A percentile compares a stretch with the other conserved stretches of the same genome.
Evolutionary conservation across 2,113 vertebrate genomes (phyloP).

Genomic region (Amblyopsis rosae): DNA sequence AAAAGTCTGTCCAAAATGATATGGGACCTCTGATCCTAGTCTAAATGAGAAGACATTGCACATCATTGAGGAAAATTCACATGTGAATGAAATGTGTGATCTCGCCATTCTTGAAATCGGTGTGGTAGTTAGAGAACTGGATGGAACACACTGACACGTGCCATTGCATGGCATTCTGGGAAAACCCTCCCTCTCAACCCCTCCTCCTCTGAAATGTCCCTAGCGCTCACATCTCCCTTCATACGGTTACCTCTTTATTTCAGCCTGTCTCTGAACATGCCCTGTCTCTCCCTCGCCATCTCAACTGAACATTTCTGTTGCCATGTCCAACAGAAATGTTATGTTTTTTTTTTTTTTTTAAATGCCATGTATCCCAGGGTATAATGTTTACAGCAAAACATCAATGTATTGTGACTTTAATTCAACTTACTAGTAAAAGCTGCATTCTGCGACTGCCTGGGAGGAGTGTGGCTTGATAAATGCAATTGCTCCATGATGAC

Average conservation of each 20-base stretch:
- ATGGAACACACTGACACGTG: conserved; percentile 74
- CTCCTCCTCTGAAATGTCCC: conserved; percentile 1
- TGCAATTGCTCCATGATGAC: no score
- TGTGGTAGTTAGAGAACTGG: conserved; percentile 24
- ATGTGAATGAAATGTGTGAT: conserved; percentile 50
- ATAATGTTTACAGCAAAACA: no score
- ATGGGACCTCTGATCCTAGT: background rate
- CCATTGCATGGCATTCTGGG: conserved; percentile 61
- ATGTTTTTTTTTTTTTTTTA: no score
- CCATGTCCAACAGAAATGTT: no score
- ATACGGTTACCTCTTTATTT: background rate
- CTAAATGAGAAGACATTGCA: conserved; percentile 54
- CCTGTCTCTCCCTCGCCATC: no score
- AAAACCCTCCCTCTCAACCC: conserved; percentile 44
- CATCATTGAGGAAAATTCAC: conserved; percentile 44
- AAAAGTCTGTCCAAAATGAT: no score
- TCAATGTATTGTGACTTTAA: no score
- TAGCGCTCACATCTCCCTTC: conserved; percentile 11
- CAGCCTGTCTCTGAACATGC: background rate
- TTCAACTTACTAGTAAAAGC: no score
- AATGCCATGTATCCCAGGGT: no score
- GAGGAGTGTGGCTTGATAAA: no score
- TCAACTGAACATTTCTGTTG: no score
- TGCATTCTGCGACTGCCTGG: no score
- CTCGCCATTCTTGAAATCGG: conserved; percentile 53